Percentiles rank a stretch among this genome's conserved stretches.
These are phyloP conservation scores for Temnothorax rugatulus DNA, from an alignment of 2,888 invertebrate genomes.

Conservation along the genomic window DNA sequence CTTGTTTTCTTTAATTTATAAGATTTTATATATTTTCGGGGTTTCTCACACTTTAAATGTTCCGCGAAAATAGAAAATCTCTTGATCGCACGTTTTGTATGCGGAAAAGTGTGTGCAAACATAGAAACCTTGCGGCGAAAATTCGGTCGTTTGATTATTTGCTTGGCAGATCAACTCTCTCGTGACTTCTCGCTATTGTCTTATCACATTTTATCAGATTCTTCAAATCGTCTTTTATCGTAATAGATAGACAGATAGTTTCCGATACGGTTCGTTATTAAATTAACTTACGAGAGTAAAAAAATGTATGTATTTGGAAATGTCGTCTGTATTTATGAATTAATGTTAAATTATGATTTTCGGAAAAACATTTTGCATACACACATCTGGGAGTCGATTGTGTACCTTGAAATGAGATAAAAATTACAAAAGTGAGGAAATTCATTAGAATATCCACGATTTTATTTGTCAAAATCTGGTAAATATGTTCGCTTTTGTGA, in stretches of 20 bases:
- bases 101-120: slow-evolving; percentile 75
- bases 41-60: slow-evolving; percentile 9
- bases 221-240: slow-evolving; percentile 1
- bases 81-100: slow-evolving; percentile 75
- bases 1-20: not conserved
- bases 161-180: slow-evolving; percentile 64
- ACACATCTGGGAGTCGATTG: not conserved
- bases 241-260: not conserved
- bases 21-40: not conserved
- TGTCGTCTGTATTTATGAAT: not conserved
- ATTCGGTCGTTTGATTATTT: slow-evolving; percentile 74
- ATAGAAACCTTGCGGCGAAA: slow-evolving; percentile 73
- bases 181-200: slow-evolving; percentile 34
- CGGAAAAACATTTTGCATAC: not conserved
- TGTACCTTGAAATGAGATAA: too few relatives aligned
- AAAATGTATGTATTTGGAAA: not conserved
- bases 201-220: slow-evolving; percentile 21
- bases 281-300: not conserved
- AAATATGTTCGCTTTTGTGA: too few relatives aligned
- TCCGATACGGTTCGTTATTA: not conserved
- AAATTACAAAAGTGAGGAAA: too few relatives aligned
- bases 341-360: not conserved
- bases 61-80: slow-evolving; percentile 52
- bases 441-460: too few relatives aligned
- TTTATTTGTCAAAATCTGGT: too few relatives aligned